Evolutionary conservation across 2,888 invertebrate genomes (phyloP).

Genomic region (Carpatolechia fugitivella): DNA sequence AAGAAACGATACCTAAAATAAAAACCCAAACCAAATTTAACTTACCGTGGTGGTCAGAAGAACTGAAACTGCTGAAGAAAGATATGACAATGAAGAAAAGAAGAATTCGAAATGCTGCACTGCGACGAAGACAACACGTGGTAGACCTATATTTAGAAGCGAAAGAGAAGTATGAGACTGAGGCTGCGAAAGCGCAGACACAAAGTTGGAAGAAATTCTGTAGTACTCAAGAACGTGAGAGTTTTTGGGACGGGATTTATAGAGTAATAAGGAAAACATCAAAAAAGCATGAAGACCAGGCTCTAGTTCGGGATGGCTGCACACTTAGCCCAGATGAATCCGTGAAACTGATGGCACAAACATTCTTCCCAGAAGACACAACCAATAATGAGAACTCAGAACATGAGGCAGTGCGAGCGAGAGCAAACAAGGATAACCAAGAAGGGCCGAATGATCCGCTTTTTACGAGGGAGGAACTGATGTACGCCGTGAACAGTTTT

Average conservation of each 20-base stretch:
- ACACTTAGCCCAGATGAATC: too few relatives aligned
- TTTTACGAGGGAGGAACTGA: slow-evolving; percentile 4
- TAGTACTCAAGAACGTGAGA: not conserved
- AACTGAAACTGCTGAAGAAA: not conserved
- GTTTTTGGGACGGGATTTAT: slow-evolving; percentile 16
- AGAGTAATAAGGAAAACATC: slow-evolving; percentile 11
- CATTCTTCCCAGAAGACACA: too few relatives aligned
- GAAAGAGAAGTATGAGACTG: slow-evolving; percentile 5
- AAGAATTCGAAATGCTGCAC: slow-evolving; percentile 11
- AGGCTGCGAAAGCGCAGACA: not conserved
- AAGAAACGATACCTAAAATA: not conserved
- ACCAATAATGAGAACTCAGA: too few relatives aligned
- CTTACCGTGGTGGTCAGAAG: slow-evolving; percentile 13
- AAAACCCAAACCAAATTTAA: not conserved
- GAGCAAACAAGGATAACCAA: too few relatives aligned
- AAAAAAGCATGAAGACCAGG: not conserved
- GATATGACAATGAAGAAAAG: not conserved
- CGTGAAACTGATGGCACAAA: too few relatives aligned
- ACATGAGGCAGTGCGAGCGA: too few relatives aligned
- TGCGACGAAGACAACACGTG: not conserved
- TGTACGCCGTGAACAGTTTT: not conserved
- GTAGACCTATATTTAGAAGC: slow-evolving; percentile 13
- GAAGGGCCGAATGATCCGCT: not conserved
- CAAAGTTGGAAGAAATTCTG: slow-evolving; percentile 14
- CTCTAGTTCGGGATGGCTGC: not conserved